Base-by-base conservation (phyloP, 1,140 invertebrate species). In the Temnothorax curvispinosus region DNA sequence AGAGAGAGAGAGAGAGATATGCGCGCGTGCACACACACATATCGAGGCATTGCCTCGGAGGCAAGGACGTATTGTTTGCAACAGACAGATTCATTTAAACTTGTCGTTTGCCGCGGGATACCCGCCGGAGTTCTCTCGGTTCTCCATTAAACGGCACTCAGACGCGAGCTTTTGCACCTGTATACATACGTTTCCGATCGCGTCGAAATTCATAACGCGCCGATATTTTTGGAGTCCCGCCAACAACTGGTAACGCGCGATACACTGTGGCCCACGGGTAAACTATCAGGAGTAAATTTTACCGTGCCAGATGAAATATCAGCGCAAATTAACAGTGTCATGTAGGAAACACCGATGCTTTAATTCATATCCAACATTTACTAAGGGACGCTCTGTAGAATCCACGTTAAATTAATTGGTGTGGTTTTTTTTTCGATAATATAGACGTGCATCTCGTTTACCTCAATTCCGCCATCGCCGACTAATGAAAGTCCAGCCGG, bases 81-180 rank as follows among this genome's bases (percentile, higher is more conserved):
- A 71, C 62, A 85, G 93, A 93, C 93, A 92, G 89, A 94, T 94
- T 94, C 93, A 92, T 93, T 93, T 92, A 92, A 90, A 93, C 88
- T 89, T 89, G 90, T 91, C 91, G 89, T 75, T 87, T 69, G 76
- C 9, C 69, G 58, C 71, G 75, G 64, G 80, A 52, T 62, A 76
- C 56, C 38, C 69, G 38, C 38, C 41, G 65, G 6, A 67, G 72
- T 44, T 44, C 35, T 52, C 60, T n/a, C 44, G 62, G 8, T 47
- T 78, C 77, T 85, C 88, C 78, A 87, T 89, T 89, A 89, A 90
- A 76, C 38, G 54, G 47, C 27, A 60, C 58, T 64, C 84, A 60
- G 38, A 89, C 54, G 41, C 69, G 54, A 50, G n/a, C 60, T 41
- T 72, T 82, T 82, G 38, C 67, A 82, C 67, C 80, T 74, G 80